Percentiles rank a stretch among this genome's conserved stretches.
Evolutionary conservation across 37 sponge, comb jelly and placozoan genomes (phyloP).

Genomic region (Geodia barretti): DNA sequence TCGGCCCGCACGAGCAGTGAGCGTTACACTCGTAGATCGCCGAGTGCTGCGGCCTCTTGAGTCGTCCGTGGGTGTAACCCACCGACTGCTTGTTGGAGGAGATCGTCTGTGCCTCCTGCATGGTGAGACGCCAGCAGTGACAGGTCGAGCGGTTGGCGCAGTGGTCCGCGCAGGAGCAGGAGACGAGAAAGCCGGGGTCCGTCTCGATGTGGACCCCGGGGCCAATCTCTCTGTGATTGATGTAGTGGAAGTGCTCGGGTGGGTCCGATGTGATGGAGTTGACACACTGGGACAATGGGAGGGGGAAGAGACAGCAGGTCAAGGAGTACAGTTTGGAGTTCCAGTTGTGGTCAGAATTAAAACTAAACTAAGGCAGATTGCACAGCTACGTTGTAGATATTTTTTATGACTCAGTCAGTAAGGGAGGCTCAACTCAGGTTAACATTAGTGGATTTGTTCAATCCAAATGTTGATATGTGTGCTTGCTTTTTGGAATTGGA

Average conservation of each 20-base stretch:
- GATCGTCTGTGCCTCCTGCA: constrained; percentile 44
- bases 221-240: constrained; percentile 18
- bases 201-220: constrained; percentile 28
- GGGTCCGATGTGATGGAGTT: constrained; percentile 12
- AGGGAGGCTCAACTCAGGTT: too few relatives aligned
- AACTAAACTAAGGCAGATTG: too few relatives aligned
- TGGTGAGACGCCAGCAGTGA: constrained; percentile 67
- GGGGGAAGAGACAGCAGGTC: not conserved
- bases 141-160: constrained; percentile 59
- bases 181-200: constrained; percentile 58
- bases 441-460: too few relatives aligned
- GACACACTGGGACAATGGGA: constrained; percentile 42
- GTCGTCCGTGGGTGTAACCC: constrained; percentile 37
- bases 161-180: constrained; percentile 69
- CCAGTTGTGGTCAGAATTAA: too few relatives aligned
- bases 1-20: constrained; percentile 62
- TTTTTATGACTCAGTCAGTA: too few relatives aligned
- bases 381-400: too few relatives aligned
- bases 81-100: constrained; percentile 7
- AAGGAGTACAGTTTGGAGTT: too few relatives aligned
- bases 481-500: too few relatives aligned
- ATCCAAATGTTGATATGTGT: too few relatives aligned
- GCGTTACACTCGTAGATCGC: constrained; percentile 89
- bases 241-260: constrained; percentile 62
- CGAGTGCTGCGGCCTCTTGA: constrained; percentile 50